Evolutionary conservation across 2,888 invertebrate species (phyloP), one percentile per base, ranked within the genome.

Genomic region (Anoncus sp.): DNA sequence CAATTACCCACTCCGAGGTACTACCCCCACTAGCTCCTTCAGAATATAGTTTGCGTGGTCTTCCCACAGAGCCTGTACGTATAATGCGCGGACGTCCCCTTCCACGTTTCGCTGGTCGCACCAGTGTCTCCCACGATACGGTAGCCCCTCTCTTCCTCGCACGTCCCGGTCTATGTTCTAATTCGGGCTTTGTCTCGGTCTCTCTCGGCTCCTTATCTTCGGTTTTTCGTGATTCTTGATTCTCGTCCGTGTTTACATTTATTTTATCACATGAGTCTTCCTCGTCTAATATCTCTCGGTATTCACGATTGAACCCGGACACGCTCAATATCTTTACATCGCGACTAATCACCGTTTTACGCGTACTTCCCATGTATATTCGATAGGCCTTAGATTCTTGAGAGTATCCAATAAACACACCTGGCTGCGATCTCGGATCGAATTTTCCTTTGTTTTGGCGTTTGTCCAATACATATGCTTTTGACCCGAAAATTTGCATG

Each of bases 401-500:
- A 2, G 69, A 69, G 20, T 74, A 78, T 3, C 75, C 71, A 14
- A 78, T 12, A 10, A 75, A 78, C 14, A 75, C 38, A 18, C 80
- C 65, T 22, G 40, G 16, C 5, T 71, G 22, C 6, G 67, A 51
- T 43, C 71, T 60, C 22, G 66, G 69, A 16, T 75, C 80, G n/a
- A 76, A 76, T 31, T 76, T 79, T 10, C 65, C 75, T 10, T 66
- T 73, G 3, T 18, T 60, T 14, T 49, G 60, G 1, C 27, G 38
- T 47, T 74, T 74, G n/a, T 77, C 51, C 14, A 71, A 18, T 3
- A 73, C 60, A 47, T 40, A 77, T 6, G 55, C 79, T 72, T 55
- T 77, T 5, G 51, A 57, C 14, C 79, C 79, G 38, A 81, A 79
- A 9, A 63, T 43, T 71, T 70, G 65, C 27, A 81, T 43, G 31